Base-by-base conservation (phyloP, 2,888 invertebrate genomes). In the Cerceris rybyensis region DNA sequence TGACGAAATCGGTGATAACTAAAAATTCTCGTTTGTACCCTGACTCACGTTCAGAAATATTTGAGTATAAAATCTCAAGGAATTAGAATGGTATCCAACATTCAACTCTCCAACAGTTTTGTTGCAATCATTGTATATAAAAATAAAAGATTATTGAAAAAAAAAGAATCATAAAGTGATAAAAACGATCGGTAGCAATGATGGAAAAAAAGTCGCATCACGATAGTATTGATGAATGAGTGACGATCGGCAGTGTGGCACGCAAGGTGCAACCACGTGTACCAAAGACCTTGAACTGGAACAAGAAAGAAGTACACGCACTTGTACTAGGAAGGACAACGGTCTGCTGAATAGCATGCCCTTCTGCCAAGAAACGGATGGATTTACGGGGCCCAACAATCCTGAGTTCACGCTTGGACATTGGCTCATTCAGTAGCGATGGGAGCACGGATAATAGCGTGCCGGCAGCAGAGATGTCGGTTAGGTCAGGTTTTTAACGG, bases 401-500 rank as follows among this genome's bases (percentile, higher is more conserved):
- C 52, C 52, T 70, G 66, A 70, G 73, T 63, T 71, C 67, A 70
- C 61, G 66, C 64, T 55, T 59, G 66, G 80, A 72, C 85, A 75
- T 80, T 64, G 82, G 70, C 73, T 82, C 80, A 77, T 85, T 85
- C 83, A 80, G 77, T 75, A 64, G 72, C 75, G 74, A 81, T 70
- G 78, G 60, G 58, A 66, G 80, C 71, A 70, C 76, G 82, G 84
- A 87, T 83, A 87, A 87, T 88, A 85, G 86, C 88, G 88, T 88
- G 87, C 88, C 86, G 78, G 76, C 71, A 28, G 16, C 50, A 57
- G 69, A 81, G 78, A 80, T 86, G 86, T 88, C 87, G 88, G 89
- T 87, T 89, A 90, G 90, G 90, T 90, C 90, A 90, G 89, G 90
- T 89, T 90, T 89, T 88, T 89, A 90, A 90, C 88, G 90, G 89